Evolutionary conservation across 1,140 invertebrate species (phyloP).

Genomic region (Ptiloglossa arizonensis): DNA sequence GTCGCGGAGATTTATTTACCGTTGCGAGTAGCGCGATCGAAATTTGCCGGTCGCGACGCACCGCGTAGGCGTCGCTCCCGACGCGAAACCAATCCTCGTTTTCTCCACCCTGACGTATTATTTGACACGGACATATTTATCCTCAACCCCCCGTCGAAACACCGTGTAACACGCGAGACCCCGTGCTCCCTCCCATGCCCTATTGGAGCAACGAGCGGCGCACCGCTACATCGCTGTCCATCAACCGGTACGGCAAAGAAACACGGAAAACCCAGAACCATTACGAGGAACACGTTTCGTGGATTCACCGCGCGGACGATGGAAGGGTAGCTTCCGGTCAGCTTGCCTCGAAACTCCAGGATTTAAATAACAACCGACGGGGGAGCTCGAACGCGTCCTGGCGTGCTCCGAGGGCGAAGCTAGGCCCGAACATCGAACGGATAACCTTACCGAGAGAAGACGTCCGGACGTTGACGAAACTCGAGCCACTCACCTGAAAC

Average conservation of each 20-base stretch:
- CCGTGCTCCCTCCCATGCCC: slow-evolving; percentile 27
- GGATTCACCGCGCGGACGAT: too few relatives aligned
- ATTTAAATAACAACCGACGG: slow-evolving; percentile 38
- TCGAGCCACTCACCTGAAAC: slow-evolving; percentile 72
- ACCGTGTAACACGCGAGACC: slow-evolving; percentile 49
- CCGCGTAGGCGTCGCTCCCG: slow-evolving; percentile 58
- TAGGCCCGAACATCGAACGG: slow-evolving; percentile 4
- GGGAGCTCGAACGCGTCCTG: not conserved
- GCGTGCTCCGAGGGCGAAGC: not conserved
- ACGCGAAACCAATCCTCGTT: slow-evolving; percentile 62
- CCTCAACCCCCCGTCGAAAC: slow-evolving; percentile 61
- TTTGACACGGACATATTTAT: slow-evolving; percentile 62
- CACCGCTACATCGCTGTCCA: slow-evolving; percentile 52
- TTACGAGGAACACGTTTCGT: slow-evolving; percentile 34
- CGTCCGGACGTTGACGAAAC: not conserved
- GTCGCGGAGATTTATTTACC: too few relatives aligned
- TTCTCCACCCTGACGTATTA: slow-evolving; percentile 45
- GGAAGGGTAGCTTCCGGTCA: slow-evolving; percentile 58
- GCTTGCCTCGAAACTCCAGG: slow-evolving; percentile 36
- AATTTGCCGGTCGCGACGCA: slow-evolving; percentile 62
- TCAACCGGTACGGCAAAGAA: not conserved
- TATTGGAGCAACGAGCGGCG: slow-evolving; percentile 59
- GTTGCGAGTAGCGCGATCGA: slow-evolving; percentile 30
- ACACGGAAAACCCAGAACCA: not conserved
- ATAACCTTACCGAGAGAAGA: slow-evolving; percentile 24